Percentiles rank a stretch among this genome's conserved stretches.
Evolutionary conservation across 1,140 invertebrate genomes (phyloP).

Genomic region (Globodera rostochiensis): DNA sequence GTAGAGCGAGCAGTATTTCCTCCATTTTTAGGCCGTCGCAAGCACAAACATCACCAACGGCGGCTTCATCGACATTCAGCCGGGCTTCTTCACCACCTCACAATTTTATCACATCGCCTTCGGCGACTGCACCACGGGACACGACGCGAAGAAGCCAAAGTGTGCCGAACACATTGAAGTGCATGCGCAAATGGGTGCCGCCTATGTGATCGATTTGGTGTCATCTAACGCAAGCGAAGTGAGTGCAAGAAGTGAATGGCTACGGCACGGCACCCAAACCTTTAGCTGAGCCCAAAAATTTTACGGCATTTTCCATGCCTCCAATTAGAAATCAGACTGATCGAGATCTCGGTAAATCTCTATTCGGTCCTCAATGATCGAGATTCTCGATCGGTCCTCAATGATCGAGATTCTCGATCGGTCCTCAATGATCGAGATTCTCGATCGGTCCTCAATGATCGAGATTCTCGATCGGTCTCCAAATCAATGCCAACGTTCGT

Average conservation of each 20-base stretch:
- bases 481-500: constrained; percentile 17
- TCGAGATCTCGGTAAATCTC: too few species aligned
- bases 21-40: constrained; percentile 16
- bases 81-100: constrained; percentile 51
- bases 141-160: not conserved
- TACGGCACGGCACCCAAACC: not conserved
- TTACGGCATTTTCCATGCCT: not conserved
- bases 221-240: not conserved
- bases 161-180: constrained; percentile 27
- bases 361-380: too few species aligned
- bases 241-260: not conserved
- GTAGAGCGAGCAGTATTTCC: too few species aligned
- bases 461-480: not conserved
- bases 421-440: too few species aligned
- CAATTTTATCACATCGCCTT: constrained; percentile 54
- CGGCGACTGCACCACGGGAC: constrained; percentile 40
- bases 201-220: constrained; percentile 47
- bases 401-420: too few species aligned
- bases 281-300: not conserved
- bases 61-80: constrained; percentile 50
- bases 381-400: too few species aligned
- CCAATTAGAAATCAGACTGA: not conserved
- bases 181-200: constrained; percentile 51
- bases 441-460: too few species aligned
- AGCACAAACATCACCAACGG: constrained; percentile 42